A percentile compares a stretch with the other conserved stretches of the same genome.
These are phyloP conservation scores for Argynnis bischoffii DNA, from an alignment of 2,888 invertebrate genomes.

Conservation along the genomic window DNA sequence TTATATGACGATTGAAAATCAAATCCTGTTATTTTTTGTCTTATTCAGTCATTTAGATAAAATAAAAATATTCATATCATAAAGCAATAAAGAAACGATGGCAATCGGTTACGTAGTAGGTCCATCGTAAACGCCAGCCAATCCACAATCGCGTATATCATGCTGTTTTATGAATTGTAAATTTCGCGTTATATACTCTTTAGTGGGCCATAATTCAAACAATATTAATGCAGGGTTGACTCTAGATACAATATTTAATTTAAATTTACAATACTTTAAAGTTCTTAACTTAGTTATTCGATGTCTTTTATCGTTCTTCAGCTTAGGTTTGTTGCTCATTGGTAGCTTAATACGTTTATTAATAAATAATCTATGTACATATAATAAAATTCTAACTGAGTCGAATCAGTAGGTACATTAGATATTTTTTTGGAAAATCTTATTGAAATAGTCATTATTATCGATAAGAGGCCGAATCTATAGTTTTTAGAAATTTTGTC, in stretches of 20 bases:
- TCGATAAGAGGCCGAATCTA: too few species aligned
- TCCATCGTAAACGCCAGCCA: conserved; percentile 47
- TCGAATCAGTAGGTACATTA: too few species aligned
- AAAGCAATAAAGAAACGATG: conserved; percentile 22
- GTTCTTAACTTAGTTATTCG: background rate
- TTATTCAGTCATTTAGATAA: background rate
- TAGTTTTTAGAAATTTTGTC: too few species aligned
- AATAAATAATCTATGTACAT: too few species aligned
- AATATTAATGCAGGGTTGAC: conserved; percentile 75
- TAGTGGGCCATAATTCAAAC: conserved; percentile 76
- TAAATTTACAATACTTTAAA: conserved; percentile 19
- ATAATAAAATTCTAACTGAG: too few species aligned
- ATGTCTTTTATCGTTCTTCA: too few species aligned
- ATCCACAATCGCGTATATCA: conserved; percentile 69
- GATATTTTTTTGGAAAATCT: too few species aligned
- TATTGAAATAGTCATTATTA: too few species aligned
- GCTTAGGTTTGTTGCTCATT: too few species aligned
- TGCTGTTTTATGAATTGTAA: conserved; percentile 81
- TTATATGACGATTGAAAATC: too few species aligned
- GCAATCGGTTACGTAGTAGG: conserved; percentile 29
- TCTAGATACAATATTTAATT: conserved; percentile 30
- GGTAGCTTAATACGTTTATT: too few species aligned
- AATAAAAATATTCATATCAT: conserved; percentile 1
- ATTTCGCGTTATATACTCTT: conserved; percentile 79
- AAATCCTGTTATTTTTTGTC: too few species aligned